Evolutionary conservation across 2,113 vertebrate genomes (phyloP).

Genomic region (Pterocles burchelli): DNA sequence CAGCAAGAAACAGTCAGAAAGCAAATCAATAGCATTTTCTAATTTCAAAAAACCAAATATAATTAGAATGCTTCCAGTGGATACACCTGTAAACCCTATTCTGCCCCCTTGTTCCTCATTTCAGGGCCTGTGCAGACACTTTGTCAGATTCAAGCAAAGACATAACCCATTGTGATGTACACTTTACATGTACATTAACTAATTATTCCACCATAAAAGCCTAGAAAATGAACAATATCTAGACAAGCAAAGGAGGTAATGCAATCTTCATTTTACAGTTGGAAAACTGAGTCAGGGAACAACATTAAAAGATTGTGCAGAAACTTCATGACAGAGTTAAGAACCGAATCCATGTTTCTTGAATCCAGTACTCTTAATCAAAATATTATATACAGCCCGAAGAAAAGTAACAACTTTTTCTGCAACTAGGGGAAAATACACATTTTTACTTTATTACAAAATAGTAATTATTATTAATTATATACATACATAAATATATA

Average conservation of each 20-base stretch:
- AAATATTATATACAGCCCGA: neutral
- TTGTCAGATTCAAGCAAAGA: neutral
- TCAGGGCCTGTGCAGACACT: neutral
- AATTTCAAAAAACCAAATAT: neutral
- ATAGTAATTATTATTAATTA: neutral
- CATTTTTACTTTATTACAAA: neutral
- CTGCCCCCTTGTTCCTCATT: neutral
- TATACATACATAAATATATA: neutral
- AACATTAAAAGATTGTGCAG: neutral
- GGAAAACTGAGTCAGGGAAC: neutral
- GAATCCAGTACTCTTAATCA: neutral
- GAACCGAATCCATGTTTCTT: neutral
- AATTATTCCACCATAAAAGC: neutral
- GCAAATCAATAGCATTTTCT: neutral
- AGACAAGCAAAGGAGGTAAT: neutral
- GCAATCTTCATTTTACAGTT: neutral
- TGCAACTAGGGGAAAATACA: neutral
- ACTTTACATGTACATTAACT: neutral
- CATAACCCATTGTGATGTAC: neutral
- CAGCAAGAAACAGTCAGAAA: neutral
- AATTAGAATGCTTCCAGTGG: neutral
- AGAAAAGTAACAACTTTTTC: neutral
- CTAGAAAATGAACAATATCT: neutral
- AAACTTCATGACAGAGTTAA: neutral
- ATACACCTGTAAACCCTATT: neutral